phyloP scores from a whole-genome alignment of 2,797 vertebrate genomes.

The Eupleurogrammus muticus region DNA sequence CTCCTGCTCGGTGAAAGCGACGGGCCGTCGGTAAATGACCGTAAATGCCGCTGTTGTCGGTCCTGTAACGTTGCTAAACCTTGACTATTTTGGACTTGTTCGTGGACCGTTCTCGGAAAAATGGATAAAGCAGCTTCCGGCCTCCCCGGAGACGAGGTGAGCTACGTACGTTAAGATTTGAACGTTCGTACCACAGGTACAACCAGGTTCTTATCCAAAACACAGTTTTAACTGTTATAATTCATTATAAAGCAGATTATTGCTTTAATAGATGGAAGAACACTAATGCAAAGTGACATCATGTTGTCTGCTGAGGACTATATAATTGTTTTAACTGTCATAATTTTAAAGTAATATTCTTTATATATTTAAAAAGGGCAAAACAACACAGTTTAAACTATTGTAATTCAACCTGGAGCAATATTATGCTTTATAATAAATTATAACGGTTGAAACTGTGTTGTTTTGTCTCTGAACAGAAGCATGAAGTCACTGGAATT shows the following conservation, averaged over 20 bases:
- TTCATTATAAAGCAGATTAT: too few species aligned
- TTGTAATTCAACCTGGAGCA: too few species aligned
- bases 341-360: too few species aligned
- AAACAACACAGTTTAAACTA: too few species aligned
- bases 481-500: background rate
- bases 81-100: slow-evolving; percentile 6
- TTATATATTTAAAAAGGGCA: too few species aligned
- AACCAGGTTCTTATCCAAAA: background rate
- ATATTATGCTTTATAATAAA: background rate
- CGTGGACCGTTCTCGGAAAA: slow-evolving; percentile 23
- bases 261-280: too few species aligned
- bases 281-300: too few species aligned
- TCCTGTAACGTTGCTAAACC: slow-evolving; percentile 14
- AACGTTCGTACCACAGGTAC: background rate
- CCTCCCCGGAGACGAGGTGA: slow-evolving; percentile 58
- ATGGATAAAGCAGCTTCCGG: slow-evolving; percentile 51
- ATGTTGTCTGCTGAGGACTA: too few species aligned
- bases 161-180: slow-evolving; percentile 10
- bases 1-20: background rate
- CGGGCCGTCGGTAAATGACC: slow-evolving; percentile 21
- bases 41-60: background rate
- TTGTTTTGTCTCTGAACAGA: background rate
- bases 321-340: too few species aligned
- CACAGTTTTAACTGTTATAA: too few species aligned
- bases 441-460: background rate